A percentile compares a stretch with the other conserved stretches of the same genome.
These are phyloP conservation scores for Rutpela maculata DNA, from an alignment of 2,888 invertebrate genomes.

Conservation along the genomic window DNA sequence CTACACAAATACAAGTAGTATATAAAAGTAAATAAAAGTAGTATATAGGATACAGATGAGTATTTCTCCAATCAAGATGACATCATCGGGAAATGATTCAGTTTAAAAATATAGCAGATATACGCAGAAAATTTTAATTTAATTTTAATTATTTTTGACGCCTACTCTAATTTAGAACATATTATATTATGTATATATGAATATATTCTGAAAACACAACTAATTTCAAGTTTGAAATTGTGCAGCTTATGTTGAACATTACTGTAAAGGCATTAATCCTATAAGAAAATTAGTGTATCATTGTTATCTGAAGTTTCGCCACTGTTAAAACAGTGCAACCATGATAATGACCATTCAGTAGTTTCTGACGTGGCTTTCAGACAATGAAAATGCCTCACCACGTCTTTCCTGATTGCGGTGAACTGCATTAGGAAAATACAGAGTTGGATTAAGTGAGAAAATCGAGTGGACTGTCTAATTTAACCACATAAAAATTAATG, in stretches of 20 bases:
- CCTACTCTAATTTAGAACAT: too few relatives aligned
- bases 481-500: too few relatives aligned
- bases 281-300: constrained; percentile 43
- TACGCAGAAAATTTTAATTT: too few relatives aligned
- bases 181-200: not conserved
- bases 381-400: constrained; percentile 1
- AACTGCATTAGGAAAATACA: constrained; percentile 7
- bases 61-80: too few relatives aligned
- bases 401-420: constrained; percentile 7
- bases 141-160: too few relatives aligned
- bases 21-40: too few relatives aligned
- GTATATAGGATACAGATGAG: too few relatives aligned
- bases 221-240: constrained; percentile 17
- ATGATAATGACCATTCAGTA: not conserved
- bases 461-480: not conserved
- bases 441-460: not conserved
- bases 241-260: constrained; percentile 18
- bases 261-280: constrained; percentile 42
- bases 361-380: not conserved
- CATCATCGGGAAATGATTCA: too few relatives aligned
- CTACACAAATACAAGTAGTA: too few relatives aligned
- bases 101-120: too few relatives aligned
- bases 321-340: not conserved
- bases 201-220: not conserved
- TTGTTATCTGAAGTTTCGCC: constrained; percentile 39